Evolutionary conservation across 2,888 invertebrate species (phyloP), one percentile per base, ranked within the genome.

Genomic region (Chrysodeixis includens): DNA sequence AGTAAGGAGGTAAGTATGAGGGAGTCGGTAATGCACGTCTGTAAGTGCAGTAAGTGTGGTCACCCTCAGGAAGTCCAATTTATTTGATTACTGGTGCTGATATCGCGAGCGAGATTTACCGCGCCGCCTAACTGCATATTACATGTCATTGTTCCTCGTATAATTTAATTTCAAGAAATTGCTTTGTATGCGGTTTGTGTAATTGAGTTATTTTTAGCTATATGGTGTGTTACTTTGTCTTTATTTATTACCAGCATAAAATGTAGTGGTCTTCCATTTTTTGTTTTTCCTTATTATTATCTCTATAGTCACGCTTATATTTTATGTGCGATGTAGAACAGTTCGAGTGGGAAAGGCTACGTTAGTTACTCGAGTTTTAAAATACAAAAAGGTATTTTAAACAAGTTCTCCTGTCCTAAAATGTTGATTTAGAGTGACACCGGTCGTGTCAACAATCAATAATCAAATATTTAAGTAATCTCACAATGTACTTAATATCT

Each of bases 31-130:
- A 85, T 81, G 84, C 81, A 80, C 82, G 83, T 74, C 80, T 68
- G 75, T 81, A 89, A 90, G 91, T 92, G 88, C 86, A 86, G 79
- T 87, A 88, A 84, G 82, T 77, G 76, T 89, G 91, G 83, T 73
- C 92, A 91, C 92, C 92, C 90, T 88, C 80, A 91, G 93, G 93
- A 93, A 89, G 88, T 89, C 68, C 77, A 83, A 87, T 87, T 88
- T 86, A 73, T 69, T 54, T 82, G 83, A 86, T 86, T 85, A 80
- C 79, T 65, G 78, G 73, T 78, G 73, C 77, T 81, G 76, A 76
- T 74, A 83, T 86, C 81, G 77, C 76, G 75, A 77, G 74, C 76
- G 78, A 75, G 73, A 83, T 82, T 80, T 83, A 79, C 76, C 63
- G 74, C 72, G 65, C 56, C 59, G 44, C 61, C 66, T 71, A 75